Base-by-base conservation (phyloP, 2,113 vertebrate species). In the Triplophysa tibetana region DNA sequence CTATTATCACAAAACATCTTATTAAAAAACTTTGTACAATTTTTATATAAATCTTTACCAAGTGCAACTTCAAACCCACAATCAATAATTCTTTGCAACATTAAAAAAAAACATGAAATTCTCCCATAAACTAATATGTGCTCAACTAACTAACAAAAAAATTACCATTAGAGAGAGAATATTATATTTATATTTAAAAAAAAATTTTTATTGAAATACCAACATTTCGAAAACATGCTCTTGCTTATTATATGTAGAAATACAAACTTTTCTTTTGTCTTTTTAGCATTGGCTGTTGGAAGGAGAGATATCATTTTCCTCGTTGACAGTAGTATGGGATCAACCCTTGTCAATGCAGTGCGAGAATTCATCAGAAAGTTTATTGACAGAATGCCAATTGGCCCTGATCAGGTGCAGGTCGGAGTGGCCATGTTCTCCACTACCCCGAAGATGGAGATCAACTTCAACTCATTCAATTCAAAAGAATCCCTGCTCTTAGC, bases 251-350 rank as follows among this genome's bases (percentile, higher is more conserved):
- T 72, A 1, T 72, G 21, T 10, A 50, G 9, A 75, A 64, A 1
- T 1, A 48, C 19, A 16, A 17, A 16, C 26, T 50, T 82, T 79
- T 54, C 62, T 74, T 78, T 79, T 80, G 33, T 77, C 62, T 70
- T 89, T 93, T 85, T 92, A 98, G 97, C 94, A 82, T 75, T 94
- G 81, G 88, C 90, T 85, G 95, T 96, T 88, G 95, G 94, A 91
- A 92, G 92, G 89, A 94, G 96, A 88, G 97, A 99, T 89, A 91
- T 99, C 75, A 94, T 97, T 90, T 99, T 99, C 92, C 95, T 99
- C 52, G 84, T 99, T 87, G 97, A 99, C 88, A 94, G 94, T 81
- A 93, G 90, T 48, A 82, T 97, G 94, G 96, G 95, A 56, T 0
- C 52, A 24, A 62, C 72, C 21, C 41, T 82, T 58, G 91, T 97